These are phyloP conservation scores for Reticulitermes lucifugus DNA, from an alignment of 2,888 invertebrate genomes.

Conservation along the genomic window DNA sequence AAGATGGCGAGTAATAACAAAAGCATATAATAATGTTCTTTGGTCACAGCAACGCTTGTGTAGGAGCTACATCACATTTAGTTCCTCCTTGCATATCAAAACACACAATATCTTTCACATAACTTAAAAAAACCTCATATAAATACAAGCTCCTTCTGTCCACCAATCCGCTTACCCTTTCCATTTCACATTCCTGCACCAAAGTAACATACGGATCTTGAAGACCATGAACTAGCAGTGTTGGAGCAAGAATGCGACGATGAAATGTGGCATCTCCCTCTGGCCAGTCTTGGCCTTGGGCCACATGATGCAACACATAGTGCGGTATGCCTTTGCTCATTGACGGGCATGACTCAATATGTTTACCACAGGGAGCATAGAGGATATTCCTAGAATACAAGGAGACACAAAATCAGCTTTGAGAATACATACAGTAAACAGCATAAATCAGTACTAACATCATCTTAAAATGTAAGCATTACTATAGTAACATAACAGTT, in stretches of 20 bases:
- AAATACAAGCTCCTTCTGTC: neutral
- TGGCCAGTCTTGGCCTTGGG: conserved; percentile 74
- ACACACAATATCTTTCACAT: no score
- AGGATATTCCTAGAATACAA: conserved; percentile 64
- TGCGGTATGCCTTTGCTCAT: conserved; percentile 64
- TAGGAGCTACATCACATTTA: no score
- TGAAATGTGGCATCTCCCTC: conserved; percentile 77
- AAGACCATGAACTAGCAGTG: conserved; percentile 74
- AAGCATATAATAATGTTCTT: no score
- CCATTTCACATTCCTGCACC: conserved; percentile 78
- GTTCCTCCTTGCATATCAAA: no score
- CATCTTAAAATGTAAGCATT: no score
- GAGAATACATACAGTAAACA: neutral
- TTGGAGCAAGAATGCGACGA: conserved; percentile 71
- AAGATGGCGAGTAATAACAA: no score
- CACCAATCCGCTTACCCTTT: conserved; percentile 65
- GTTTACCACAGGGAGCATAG: conserved; percentile 69
- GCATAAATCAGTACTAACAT: neutral
- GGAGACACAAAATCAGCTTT: neutral
- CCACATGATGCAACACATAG: conserved; percentile 64
- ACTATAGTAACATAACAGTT: no score
- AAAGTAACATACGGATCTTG: conserved; percentile 74
- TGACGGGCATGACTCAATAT: conserved; percentile 66
- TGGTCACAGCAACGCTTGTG: no score
- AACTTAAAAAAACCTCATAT: neutral